These are phyloP conservation scores for Spinibarbus caldwelli DNA, from an alignment of 2,797 vertebrate species.

Conservation along the genomic window DNA sequence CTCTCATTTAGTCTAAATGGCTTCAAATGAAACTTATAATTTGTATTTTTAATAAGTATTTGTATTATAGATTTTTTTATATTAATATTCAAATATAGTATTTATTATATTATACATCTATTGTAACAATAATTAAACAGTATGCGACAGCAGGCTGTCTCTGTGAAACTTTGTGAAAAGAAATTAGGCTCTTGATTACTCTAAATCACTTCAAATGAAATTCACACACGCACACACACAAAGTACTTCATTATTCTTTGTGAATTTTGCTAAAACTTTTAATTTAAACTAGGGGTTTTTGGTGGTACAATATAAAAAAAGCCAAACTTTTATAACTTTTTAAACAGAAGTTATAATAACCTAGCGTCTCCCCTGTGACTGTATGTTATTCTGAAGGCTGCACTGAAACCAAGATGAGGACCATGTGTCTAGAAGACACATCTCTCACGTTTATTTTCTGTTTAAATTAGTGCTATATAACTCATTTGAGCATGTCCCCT, in stretches of 20 bases:
- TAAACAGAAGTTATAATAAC: background rate
- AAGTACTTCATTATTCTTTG: background rate
- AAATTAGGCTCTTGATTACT: background rate
- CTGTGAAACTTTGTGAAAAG: background rate
- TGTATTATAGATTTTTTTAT: background rate
- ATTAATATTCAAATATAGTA: background rate
- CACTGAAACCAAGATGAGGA: conserved; percentile 38
- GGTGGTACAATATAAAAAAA: background rate
- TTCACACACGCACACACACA: background rate
- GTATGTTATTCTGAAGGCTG: conserved; percentile 31
- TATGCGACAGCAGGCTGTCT: background rate
- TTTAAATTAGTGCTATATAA: conserved; percentile 47
- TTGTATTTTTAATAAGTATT: background rate
- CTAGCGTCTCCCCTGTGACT: background rate
- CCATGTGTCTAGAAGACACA: conserved; percentile 48
- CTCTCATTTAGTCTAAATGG: background rate
- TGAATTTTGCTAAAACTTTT: background rate
- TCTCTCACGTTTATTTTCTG: conserved; percentile 45
- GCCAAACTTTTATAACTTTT: too few species aligned
- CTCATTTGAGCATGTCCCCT: conserved; percentile 42
- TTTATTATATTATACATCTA: background rate
- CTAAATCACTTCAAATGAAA: background rate
- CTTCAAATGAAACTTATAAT: background rate
- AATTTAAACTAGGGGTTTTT: background rate
- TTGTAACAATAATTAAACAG: background rate